Evolutionary conservation across 2,888 invertebrate genomes (phyloP).

Genomic region (Synergus laeviventris): DNA sequence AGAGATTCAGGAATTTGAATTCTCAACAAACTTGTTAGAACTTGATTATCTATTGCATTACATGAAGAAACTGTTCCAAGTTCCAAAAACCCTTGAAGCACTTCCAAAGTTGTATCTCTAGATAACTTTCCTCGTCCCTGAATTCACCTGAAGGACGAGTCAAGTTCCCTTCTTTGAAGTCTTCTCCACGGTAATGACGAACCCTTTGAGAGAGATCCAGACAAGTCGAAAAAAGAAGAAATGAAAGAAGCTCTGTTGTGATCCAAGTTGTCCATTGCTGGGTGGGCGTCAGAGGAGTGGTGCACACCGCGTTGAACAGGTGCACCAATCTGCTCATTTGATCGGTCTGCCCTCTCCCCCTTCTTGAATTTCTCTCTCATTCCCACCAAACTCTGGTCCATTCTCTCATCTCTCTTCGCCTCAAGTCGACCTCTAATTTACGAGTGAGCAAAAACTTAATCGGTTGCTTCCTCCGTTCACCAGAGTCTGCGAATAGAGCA

Average conservation of each 20-base stretch:
- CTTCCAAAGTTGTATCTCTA: no score
- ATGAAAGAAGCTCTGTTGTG: conserved; percentile 33
- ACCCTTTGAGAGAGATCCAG: conserved; percentile 45
- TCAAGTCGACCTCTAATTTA: conserved; percentile 67
- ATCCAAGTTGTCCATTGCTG: conserved; percentile 33
- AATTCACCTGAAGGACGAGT: conserved; percentile 12
- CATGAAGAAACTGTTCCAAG: no score
- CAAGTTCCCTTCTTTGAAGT: neutral
- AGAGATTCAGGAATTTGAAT: no score
- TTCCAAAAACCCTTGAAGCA: no score
- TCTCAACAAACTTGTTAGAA: no score
- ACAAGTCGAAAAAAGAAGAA: conserved; percentile 29
- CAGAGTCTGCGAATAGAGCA: conserved; percentile 33
- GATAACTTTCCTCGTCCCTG: neutral
- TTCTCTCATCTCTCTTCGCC: conserved; percentile 48
- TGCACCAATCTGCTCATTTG: conserved; percentile 41
- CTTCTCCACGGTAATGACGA: conserved; percentile 19
- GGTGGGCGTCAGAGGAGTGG: conserved; percentile 32
- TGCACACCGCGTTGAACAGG: conserved; percentile 41
- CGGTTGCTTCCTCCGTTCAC: conserved; percentile 68
- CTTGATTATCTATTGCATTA: no score
- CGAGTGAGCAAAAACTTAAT: conserved; percentile 72
- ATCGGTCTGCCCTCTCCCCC: conserved; percentile 22
- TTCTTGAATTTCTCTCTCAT: conserved; percentile 10
- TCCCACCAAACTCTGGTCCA: conserved; percentile 15